Base-by-base conservation (phyloP, 2,888 invertebrate species). In the Scaptomyza cyrtandrae region DNA sequence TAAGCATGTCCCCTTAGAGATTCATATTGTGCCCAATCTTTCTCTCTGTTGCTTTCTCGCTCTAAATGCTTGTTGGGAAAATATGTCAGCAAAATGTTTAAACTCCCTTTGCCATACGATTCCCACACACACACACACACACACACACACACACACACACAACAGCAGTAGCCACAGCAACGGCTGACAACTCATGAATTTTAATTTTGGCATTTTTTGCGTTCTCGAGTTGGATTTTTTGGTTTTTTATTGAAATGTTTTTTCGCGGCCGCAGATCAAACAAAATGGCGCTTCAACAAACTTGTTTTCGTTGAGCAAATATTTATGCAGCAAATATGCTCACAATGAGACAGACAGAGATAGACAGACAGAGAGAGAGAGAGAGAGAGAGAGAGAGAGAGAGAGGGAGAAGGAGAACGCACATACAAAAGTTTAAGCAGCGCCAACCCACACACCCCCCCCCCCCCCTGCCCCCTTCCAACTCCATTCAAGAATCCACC, bases 121-220 rank as follows among this genome's bases (percentile, higher is more conserved):
- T n/a, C 37, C n/a, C 6, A 39, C 57, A 39, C 39, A n/a, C 39
- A 0, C 7, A 7, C 14, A 29, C 5, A 41, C 16, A 4, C 27
- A 29, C 27, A 29, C 2, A 29, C 29, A 29, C 29, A 29, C 41
- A 41, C 41, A 41, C 16, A 41, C 41, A 41, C n/a, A 41, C 16
- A 10, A 5, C 41, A 39, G 6, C 39, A 39, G 14, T 9, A 16
- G 6, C 39, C 14, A 9, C 19, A 31, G 37, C 60, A 24, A 3
- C 14, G 33, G 33, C 73, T 50, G 39, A 35, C 41, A 45, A 49
- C 48, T 80, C 77, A 86, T 82, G 81, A 83, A 83, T 86, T 82
- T 81, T 82, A 80, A 86, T 86, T 85, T 81, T 50, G 6, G 45
- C 60, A 75, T 78, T 65, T 62, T 35, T 43, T 48, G 59, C 41